Percentiles rank a stretch among this genome's conserved stretches.
phyloP scores from a whole-genome alignment of 1,140 invertebrate species.

The Sinella curviseta region DNA sequence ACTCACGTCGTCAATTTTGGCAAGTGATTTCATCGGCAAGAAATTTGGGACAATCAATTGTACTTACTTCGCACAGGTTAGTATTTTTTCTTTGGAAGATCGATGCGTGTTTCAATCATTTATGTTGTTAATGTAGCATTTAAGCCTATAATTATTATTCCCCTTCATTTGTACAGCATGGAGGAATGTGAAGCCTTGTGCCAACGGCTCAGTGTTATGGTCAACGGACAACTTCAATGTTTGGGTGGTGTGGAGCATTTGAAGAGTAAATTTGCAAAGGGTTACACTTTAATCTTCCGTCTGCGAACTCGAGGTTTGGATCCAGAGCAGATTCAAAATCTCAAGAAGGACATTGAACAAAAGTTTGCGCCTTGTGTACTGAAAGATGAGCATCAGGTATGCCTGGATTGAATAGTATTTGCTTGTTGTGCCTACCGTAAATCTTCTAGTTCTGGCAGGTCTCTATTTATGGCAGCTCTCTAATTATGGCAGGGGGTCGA shows the following conservation, averaged over 20 bases:
- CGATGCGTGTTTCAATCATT: neutral
- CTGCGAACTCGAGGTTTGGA: neutral
- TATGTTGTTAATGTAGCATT: too few species aligned
- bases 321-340: neutral
- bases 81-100: neutral
- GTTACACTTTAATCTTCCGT: constrained; percentile 60
- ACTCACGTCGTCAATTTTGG: constrained; percentile 56
- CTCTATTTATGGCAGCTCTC: too few species aligned
- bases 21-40: constrained; percentile 51
- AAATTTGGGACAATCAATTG: constrained; percentile 48
- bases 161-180: constrained; percentile 53
- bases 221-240: constrained; percentile 70
- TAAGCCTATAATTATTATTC: neutral
- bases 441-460: too few species aligned
- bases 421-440: too few species aligned
- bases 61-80: constrained; percentile 51
- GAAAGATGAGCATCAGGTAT: constrained; percentile 36
- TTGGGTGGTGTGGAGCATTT: constrained; percentile 54
- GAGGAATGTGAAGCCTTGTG: constrained; percentile 62
- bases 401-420: too few species aligned
- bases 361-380: constrained; percentile 20
- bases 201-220: constrained; percentile 59
- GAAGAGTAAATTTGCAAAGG: constrained; percentile 62
- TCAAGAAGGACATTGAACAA: neutral
- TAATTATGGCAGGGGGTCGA: too few species aligned